Percentiles rank a stretch among this genome's conserved stretches.
These are phyloP conservation scores for Biston betularia DNA, from an alignment of 2,888 invertebrate genomes.

Conservation along the genomic window DNA sequence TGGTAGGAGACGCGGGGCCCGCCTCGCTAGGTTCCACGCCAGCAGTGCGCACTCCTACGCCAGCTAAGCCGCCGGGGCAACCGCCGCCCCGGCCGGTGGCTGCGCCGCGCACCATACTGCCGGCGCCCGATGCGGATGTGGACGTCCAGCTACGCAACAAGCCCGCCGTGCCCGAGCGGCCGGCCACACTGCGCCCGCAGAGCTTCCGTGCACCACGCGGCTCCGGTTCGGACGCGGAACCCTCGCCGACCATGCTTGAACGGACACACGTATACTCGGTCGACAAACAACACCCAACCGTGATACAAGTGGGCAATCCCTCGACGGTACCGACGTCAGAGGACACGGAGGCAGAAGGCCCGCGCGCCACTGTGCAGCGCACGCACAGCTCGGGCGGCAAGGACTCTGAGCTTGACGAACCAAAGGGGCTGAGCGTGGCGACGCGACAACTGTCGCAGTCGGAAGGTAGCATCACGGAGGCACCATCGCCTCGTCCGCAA, in stretches of 20 bases:
- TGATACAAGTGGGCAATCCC: conserved; percentile 84
- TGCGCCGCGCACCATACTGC: conserved; percentile 76
- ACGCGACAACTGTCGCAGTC: conserved; percentile 85
- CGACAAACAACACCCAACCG: conserved; percentile 91
- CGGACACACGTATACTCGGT: conserved; percentile 90
- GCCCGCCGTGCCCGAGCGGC: conserved; percentile 93
- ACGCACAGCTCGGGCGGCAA: conserved; percentile 80
- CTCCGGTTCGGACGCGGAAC: conserved; percentile 50
- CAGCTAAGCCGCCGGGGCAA: conserved; percentile 80
- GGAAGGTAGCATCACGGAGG: conserved; percentile 87
- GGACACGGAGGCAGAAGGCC: conserved; percentile 54
- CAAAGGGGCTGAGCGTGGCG: conserved; percentile 68
- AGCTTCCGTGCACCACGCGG: conserved; percentile 79
- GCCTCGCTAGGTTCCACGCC: conserved; percentile 61
- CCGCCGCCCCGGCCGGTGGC: conserved; percentile 83
- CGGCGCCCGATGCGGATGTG: conserved; percentile 59
- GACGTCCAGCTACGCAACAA: conserved; percentile 88
- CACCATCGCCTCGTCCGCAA: conserved; percentile 70
- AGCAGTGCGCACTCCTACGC: conserved; percentile 53
- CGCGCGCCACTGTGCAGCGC: conserved; percentile 74
- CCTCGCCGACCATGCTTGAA: conserved; percentile 85
- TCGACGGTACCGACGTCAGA: conserved; percentile 34
- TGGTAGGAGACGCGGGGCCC: conserved; percentile 74
- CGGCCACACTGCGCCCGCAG: conserved; percentile 88
- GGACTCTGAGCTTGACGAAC: conserved; percentile 75